Evolutionary conservation across 2,888 invertebrate species (phyloP), one percentile per base, ranked within the genome.

Genomic region (Saturnia pavonia): DNA sequence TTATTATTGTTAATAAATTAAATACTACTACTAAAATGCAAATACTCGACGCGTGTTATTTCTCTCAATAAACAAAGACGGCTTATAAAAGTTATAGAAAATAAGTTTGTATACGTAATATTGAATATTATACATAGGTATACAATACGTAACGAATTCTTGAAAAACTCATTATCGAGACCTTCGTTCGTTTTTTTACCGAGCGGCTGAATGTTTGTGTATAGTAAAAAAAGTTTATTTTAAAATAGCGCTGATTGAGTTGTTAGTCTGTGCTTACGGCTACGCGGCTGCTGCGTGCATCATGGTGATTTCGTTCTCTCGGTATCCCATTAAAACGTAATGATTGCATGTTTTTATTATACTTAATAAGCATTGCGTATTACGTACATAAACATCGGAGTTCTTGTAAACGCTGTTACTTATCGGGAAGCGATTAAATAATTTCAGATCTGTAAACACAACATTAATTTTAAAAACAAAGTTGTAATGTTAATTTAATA

Each of bases 221-320:
- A 85, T 83, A 82, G 75, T 88, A 40, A 65, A 90, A 89, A 90
- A 85, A 79, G 86, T 87, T 90, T 87, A 89, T 90, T 89, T 90
- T 87, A 88, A 90, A 90, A 89, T 86, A 88, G 88, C 89, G 88
- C 88, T 91, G 91, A 91, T 92, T 92, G 91, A 92, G 92, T 90
- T 91, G 91, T 91, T 90, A 91, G 57, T 57, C 57, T 57, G 57
- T 57, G 57, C 57, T 57, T 25, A 57, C 57, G 57, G 57, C 25
- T 27, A 57, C 57, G 25, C 87, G 82, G 82, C 75, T 81, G 82
- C 14, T 57, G 60, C 67, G 45, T 70, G 67, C 43, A 60, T 68
- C 45, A 57, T 57, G 83, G 81, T 83, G 83, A 86, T 85, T 88
- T 87, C 84, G 85, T 84, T 84, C 83, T 81, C 79, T 77, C 84